Conservation (phyloP, 2,797 vertebrate genomes). For the Notoglanidium macrostoma region DNA sequence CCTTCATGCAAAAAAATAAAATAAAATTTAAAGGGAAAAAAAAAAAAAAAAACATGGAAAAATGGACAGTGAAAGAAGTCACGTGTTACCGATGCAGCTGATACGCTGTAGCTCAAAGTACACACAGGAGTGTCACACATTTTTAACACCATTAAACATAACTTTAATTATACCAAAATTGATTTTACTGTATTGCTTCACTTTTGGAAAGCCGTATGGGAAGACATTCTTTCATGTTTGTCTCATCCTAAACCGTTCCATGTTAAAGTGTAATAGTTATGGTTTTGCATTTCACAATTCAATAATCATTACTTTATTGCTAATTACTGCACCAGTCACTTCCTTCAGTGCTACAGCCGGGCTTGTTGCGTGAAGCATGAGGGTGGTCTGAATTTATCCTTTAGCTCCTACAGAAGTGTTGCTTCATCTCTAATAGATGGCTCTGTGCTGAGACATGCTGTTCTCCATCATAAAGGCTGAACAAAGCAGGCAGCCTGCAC, state of each 20-base stretch:
- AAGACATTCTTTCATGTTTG: background rate
- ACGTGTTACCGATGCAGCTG: background rate
- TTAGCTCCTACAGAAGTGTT: conserved; percentile 69
- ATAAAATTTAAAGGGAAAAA: too few relatives aligned
- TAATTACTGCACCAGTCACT: conserved; percentile 5
- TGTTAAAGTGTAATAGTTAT: background rate
- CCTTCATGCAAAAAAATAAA: background rate
- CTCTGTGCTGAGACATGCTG: background rate
- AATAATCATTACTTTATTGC: background rate
- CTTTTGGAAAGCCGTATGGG: background rate
- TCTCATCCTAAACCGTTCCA: background rate
- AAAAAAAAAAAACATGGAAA: background rate
- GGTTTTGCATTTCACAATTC: background rate
- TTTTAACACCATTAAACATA: background rate
- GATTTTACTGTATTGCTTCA: background rate
- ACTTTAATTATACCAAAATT: background rate
- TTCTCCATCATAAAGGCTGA: conserved; percentile 24
- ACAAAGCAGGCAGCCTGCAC: background rate
- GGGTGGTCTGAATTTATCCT: conserved; percentile 71
- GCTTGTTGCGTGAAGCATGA: conserved; percentile 28
- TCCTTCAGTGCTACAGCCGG: background rate
- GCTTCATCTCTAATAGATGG: conserved; percentile 71
- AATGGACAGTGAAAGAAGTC: background rate
- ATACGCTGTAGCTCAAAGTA: background rate
- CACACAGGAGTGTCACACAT: background rate